phyloP scores from a whole-genome alignment of 2,113 vertebrate genomes.

The Sebastes schlegelii region DNA sequence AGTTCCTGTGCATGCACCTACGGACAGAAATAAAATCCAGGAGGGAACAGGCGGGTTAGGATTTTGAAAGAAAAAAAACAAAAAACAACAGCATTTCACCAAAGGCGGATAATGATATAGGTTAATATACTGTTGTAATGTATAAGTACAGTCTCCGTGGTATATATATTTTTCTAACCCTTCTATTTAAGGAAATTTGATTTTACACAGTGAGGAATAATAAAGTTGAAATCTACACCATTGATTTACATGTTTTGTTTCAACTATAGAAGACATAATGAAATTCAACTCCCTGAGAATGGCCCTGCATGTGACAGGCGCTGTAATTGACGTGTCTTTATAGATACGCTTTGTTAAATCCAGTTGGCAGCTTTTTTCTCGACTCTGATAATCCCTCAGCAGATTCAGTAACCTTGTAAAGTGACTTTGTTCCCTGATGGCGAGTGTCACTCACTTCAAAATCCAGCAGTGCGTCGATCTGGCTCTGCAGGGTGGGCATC shows the following conservation, averaged over 20 bases:
- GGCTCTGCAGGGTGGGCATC: constrained; percentile 96
- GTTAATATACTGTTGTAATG: background rate
- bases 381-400: background rate
- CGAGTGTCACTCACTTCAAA: constrained; percentile 90
- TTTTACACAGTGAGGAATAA: background rate
- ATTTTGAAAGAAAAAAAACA: background rate
- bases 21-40: constrained; percentile 10
- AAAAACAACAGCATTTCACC: background rate
- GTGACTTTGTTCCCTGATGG: constrained; percentile 29
- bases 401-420: constrained; percentile 14
- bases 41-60: background rate
- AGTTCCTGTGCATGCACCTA: constrained; percentile 95
- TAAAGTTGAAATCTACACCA: background rate
- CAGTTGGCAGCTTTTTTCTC: background rate
- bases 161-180: background rate
- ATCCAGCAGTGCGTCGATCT: constrained; percentile 96
- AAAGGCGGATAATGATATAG: background rate
- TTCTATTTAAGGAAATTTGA: background rate
- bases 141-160: background rate
- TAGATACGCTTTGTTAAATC: background rate
- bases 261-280: background rate
- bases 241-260: background rate
- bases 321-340: background rate
- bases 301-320: background rate
- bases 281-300: background rate